phyloP scores from a whole-genome alignment of 2,888 invertebrate species.

The Acanthacorydalis orientalis region DNA sequence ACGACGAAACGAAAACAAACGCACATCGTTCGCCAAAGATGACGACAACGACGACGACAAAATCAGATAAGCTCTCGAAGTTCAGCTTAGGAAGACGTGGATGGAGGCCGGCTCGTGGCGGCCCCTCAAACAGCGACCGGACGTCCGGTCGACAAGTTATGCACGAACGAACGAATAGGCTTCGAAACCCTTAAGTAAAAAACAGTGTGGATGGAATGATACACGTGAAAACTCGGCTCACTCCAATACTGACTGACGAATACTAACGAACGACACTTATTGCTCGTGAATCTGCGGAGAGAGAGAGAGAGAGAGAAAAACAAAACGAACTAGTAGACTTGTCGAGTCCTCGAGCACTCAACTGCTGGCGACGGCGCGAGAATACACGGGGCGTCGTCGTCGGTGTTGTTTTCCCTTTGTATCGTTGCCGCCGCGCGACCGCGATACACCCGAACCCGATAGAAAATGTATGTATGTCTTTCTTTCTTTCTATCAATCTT shows the following conservation, averaged over 20 bases:
- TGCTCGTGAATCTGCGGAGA: slow-evolving; percentile 25
- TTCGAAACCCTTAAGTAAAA: background rate
- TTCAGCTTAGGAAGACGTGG: slow-evolving; percentile 7
- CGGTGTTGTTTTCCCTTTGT: background rate
- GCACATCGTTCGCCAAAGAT: no score
- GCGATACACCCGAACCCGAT: background rate
- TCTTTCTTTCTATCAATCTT: no score
- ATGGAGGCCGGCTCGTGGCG: background rate
- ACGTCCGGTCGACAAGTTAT: background rate
- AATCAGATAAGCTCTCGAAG: slow-evolving; percentile 4
- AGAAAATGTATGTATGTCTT: no score
- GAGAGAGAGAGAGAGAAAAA: no score
- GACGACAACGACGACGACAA: background rate
- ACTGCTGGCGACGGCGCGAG: no score
- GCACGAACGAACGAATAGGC: background rate
- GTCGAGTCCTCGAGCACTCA: no score
- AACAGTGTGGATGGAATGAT: slow-evolving; percentile 5
- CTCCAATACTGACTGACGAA: slow-evolving; percentile 31
- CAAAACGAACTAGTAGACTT: no score
- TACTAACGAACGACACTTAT: slow-evolving; percentile 25
- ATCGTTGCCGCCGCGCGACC: background rate
- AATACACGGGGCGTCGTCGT: no score
- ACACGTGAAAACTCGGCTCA: slow-evolving; percentile 15
- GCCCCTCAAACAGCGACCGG: background rate
- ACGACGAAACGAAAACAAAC: no score